phyloP scores from a whole-genome alignment of 2,113 vertebrate species.

The Alces alces region DNA sequence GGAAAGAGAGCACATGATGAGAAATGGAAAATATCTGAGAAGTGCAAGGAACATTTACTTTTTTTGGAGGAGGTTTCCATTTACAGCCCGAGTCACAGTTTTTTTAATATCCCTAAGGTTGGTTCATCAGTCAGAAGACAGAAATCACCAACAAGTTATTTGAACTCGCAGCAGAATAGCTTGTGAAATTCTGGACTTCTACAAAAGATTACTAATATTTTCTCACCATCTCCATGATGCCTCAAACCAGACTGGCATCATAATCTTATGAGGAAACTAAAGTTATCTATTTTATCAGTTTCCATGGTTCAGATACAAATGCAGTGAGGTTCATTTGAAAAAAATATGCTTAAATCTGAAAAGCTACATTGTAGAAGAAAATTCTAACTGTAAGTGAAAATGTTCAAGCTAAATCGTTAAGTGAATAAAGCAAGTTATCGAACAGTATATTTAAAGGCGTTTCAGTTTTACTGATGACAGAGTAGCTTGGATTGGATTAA shows the following conservation, averaged over 20 bases:
- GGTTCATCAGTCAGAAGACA: background rate
- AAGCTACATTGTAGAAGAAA: background rate
- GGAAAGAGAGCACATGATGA: background rate
- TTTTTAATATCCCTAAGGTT: background rate
- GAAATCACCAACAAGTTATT: background rate
- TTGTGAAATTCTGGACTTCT: background rate
- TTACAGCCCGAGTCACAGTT: background rate
- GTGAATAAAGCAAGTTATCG: background rate
- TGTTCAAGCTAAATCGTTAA: background rate
- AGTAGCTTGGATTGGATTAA: background rate
- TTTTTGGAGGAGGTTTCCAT: background rate
- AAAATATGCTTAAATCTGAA: background rate
- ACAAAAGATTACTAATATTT: constrained; percentile 26
- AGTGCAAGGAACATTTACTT: background rate
- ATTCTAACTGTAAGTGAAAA: background rate
- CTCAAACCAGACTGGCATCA: background rate
- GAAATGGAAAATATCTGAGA: background rate
- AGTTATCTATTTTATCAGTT: constrained; percentile 5
- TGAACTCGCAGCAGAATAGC: background rate
- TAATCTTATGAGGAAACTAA: background rate
- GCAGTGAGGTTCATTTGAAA: background rate
- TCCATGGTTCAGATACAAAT: constrained; percentile 10
- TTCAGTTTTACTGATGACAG: background rate
- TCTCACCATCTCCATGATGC: background rate
- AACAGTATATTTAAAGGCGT: background rate